Evolutionary conservation across 2,888 invertebrate genomes (phyloP), one percentile per base, ranked within the genome.

Genomic region (Lobophora halterata): DNA sequence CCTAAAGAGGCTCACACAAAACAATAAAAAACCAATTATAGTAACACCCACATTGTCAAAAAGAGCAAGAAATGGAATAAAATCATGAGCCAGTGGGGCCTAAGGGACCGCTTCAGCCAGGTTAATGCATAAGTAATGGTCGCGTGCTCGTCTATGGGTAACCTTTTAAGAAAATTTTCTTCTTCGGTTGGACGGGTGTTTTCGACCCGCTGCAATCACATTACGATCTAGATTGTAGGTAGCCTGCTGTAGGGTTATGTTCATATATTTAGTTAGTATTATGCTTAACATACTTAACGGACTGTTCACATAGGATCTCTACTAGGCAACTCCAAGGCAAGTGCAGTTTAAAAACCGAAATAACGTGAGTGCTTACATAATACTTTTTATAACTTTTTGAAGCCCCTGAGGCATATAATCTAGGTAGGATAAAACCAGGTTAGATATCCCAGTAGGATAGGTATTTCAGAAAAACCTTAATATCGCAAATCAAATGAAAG

Each of bases 101-200:
- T 72, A 24, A 46, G 88, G 88, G 89, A 87, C 65, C 88, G 81
- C 82, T 89, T 89, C 73, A 73, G 77, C 71, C 78, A 66, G 75
- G 76, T 82, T 88, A 88, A 89, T 90, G 89, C 89, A 90, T 90
- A 89, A 90, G 85, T 89, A 89, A 90, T 88, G 88, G 78, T 81
- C 71, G 76, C 79, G 80, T 85, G 76, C 61, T 65, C 39, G 36
- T 32, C 47, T 59, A 67, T 61, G 73, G 74, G 58, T 62, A 65
- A 63, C 70, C 75, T 76, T 76, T 77, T 77, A 75, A 71, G 70
- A 62, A 69, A 69, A 70, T 70, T 66, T 62, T 65, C 64, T 64
- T 61, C 54, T 29, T 45, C 41, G 49, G 49, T 42, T 41, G 38
- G 28, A 27, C 29, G 35, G 33, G 40, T 34, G 35, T 31, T 43